Percentiles rank a stretch among this genome's conserved stretches.
Conservation (phyloP, 1,140 invertebrate species). For the Halictus rubicundus region DNA sequence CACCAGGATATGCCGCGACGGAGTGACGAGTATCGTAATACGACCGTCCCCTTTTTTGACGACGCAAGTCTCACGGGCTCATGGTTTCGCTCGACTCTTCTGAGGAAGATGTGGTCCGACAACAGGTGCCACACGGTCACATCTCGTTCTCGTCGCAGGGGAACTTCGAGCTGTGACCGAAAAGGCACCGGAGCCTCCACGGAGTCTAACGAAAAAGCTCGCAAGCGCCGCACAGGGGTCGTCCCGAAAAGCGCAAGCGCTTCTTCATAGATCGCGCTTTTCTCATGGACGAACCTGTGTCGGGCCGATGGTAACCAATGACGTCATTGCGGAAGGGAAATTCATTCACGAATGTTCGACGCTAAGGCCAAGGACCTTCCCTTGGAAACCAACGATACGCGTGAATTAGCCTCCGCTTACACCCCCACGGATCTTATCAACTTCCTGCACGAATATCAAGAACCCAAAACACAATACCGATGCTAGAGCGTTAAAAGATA, state of each 20-base stretch:
- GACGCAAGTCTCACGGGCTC: not conserved
- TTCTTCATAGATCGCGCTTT: constrained; percentile 66
- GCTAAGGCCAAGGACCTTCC: constrained; percentile 45
- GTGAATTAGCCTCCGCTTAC: not conserved
- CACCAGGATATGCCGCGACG: constrained; percentile 22
- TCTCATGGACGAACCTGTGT: constrained; percentile 15
- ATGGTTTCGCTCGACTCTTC: constrained; percentile 11
- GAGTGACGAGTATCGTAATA: not conserved
- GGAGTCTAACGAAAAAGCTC: constrained; percentile 42
- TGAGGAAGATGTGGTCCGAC: constrained; percentile 9
- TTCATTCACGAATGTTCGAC: constrained; percentile 62
- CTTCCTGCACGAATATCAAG: no score
- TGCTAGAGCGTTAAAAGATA: no score
- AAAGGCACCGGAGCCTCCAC: constrained; percentile 44
- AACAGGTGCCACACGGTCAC: constrained; percentile 28
- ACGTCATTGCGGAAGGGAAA: constrained; percentile 47
- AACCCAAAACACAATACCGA: no score
- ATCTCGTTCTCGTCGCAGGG: constrained; percentile 33
- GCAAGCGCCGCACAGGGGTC: constrained; percentile 36
- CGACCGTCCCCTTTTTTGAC: constrained; percentile 3
- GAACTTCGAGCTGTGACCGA: constrained; percentile 37
- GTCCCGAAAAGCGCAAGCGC: constrained; percentile 65
- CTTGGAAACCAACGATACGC: not conserved
- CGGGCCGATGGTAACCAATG: constrained; percentile 30
- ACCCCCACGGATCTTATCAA: no score